Percentiles rank a stretch among this genome's conserved stretches.
Evolutionary conservation across 1,140 invertebrate genomes (phyloP).

Genomic region (Yoshiicerus persimilis): DNA sequence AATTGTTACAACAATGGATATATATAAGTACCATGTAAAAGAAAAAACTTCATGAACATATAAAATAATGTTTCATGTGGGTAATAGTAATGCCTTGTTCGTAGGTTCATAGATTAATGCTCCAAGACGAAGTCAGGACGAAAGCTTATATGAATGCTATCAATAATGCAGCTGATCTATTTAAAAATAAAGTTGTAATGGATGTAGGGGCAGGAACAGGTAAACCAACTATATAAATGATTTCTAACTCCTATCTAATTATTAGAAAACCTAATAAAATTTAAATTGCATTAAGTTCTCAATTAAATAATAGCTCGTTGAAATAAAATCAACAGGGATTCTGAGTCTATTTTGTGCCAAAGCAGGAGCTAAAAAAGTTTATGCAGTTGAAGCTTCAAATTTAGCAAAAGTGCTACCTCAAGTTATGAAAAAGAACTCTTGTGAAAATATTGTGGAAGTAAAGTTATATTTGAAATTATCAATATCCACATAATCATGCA

Average conservation of each 20-base stretch:
- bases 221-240: neutral
- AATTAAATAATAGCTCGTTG: neutral
- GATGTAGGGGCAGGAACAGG: slow-evolving; percentile 68
- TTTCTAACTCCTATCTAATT: neutral
- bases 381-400: slow-evolving; percentile 88
- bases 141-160: slow-evolving; percentile 67
- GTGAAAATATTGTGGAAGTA: slow-evolving; percentile 51
- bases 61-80: no score
- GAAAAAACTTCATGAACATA: no score
- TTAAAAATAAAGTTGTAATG: slow-evolving; percentile 64
- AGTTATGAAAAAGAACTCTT: slow-evolving; percentile 64
- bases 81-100: neutral
- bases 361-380: slow-evolving; percentile 86
- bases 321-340: slow-evolving; percentile 68
- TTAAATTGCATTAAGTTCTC: neutral
- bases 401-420: slow-evolving; percentile 79
- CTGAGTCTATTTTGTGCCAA: slow-evolving; percentile 93
- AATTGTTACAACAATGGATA: no score
- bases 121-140: slow-evolving; percentile 65
- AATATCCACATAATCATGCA: neutral
- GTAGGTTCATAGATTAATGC: slow-evolving; percentile 55
- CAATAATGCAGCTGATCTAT: slow-evolving; percentile 61
- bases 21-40: no score
- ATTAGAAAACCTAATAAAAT: neutral
- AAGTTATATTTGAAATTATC: neutral